These are phyloP conservation scores for Cheilosia urbana DNA, from an alignment of 2,888 invertebrate species.

Conservation along the genomic window DNA sequence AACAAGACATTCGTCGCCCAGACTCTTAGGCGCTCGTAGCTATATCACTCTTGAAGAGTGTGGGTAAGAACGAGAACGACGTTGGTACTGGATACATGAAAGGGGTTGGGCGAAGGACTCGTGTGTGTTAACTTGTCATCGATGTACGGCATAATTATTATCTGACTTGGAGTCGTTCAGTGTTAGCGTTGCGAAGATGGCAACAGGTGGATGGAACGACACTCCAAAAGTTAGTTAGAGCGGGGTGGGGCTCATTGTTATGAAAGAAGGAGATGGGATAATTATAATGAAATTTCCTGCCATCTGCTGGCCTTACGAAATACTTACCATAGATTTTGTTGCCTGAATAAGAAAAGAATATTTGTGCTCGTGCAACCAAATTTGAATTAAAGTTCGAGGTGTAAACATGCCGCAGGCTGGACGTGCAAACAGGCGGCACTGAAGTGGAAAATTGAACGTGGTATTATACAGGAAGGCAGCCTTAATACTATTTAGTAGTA, in stretches of 20 bases:
- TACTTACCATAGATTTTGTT: not conserved
- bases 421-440: not conserved
- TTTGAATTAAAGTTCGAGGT: conserved; percentile 25
- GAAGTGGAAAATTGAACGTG: not conserved
- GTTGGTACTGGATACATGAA: conserved; percentile 50
- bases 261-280: conserved; percentile 13
- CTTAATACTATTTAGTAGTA: not conserved
- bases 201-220: conserved; percentile 21
- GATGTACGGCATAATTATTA: conserved; percentile 42
- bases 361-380: conserved; percentile 21
- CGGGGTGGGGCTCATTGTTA: conserved; percentile 9
- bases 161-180: conserved; percentile 1
- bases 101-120: conserved; percentile 60
- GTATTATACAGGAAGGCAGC: not conserved
- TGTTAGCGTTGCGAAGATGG: conserved; percentile 9
- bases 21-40: conserved; percentile 13
- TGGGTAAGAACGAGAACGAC: not conserved
- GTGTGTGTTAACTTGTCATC: conserved; percentile 25
- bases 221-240: conserved; percentile 51
- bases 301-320: conserved; percentile 17
- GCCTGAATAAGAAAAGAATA: conserved; percentile 5
- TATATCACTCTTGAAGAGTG: conserved; percentile 37
- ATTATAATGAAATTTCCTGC: conserved; percentile 37
- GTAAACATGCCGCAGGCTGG: conserved; percentile 8
- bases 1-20: conserved; percentile 59